Base-by-base conservation (phyloP, 2,888 invertebrate species). In the Pharmacophagus antenor region DNA sequence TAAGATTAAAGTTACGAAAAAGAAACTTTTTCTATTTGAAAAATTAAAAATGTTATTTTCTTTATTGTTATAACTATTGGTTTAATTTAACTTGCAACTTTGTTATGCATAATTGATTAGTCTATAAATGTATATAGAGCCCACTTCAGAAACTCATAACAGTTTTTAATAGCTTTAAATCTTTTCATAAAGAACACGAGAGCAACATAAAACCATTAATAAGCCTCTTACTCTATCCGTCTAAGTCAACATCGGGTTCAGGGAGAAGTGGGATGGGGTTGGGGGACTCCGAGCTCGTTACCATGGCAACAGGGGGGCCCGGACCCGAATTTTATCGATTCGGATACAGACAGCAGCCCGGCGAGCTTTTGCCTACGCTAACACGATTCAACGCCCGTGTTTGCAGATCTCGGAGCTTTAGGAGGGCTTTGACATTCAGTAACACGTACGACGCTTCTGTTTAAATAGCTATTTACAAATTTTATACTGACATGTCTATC, bases 271-370 rank as follows among this genome's bases (percentile, higher is more conserved):
- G 75, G 63, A 77, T 65, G 79, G 72, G 65, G 72, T 63, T 64
- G 73, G 67, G 66, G 74, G 77, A 70, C 71, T 73, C 74, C 71
- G 80, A 77, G 85, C 74, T 79, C 77, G 87, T 89, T 72, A 79
- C 74, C 81, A 76, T 86, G 78, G 76, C 78, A 69, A 90, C 88
- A 2, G 78, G 87, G 88, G 88, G 85, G 87, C 82, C 82, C 85
- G 80, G 86, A 81, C 90, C 90, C 89, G 84, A 90, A 90, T 89
- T 88, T 90, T 89, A 90, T 90, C 88, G 90, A 90, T 90, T 88
- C 76, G 81, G 84, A 73, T 86, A 85, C 88, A 88, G 85, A 84
- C 89, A 88, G 87, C 88, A 88, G 86, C 88, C 84, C 73, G 79
- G 77, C 74, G 77, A 78, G 82, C 84, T 83, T 76, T 82, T 79